Evolutionary conservation across 2,888 invertebrate genomes (phyloP), one percentile per base, ranked within the genome.

Genomic region (Copidosoma aretas): DNA sequence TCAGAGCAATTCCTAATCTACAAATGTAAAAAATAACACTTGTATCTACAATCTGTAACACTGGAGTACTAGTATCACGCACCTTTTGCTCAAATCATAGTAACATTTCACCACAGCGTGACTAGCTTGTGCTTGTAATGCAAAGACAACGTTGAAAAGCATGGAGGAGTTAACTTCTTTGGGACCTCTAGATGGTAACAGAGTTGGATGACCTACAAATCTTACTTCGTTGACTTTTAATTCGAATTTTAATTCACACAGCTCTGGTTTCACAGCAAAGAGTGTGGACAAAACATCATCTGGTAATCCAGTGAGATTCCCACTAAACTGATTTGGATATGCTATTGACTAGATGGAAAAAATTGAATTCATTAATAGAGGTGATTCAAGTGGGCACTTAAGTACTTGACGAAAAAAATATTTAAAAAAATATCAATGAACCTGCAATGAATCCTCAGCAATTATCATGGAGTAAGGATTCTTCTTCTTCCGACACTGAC

Each of bases 191-290:
- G 91, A 88, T 17, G 91, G 91, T 61, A 95, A 87, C 32, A 92
- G 84, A 1, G 95, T 94, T 0, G 98, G 97, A 84, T 96, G 97
- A 0, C 97, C 95, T 15, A 98, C 94, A 85, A 98, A 98, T 56
- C 97, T 87, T 0, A 97, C 94, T 87, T 97, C 95, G 84, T 98
- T 97, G 0, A 98, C 92, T 87, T 97, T 97, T 0, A 97, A 86
- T 82, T 97, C 97, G 85, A 98, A 96, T 82, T 95, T 95, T 72
- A 91, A 88, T 79, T 94, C 94, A 80, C 95, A 96, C 22, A 97
- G 84, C 77, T 95, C 94, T 14, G 91, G 90, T 81, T 96, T 96
- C 0, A 97, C 96, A 10, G 95, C 95, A 84, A 96, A 94, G 52
- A 96, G 84, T 1, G 93, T 94, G 14, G 95, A 94, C 12, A 96